A percentile compares a stretch with the other conserved stretches of the same genome.
Evolutionary conservation across 2,113 vertebrate species (phyloP).

Genomic region (Brachypodius melanocephalos): DNA sequence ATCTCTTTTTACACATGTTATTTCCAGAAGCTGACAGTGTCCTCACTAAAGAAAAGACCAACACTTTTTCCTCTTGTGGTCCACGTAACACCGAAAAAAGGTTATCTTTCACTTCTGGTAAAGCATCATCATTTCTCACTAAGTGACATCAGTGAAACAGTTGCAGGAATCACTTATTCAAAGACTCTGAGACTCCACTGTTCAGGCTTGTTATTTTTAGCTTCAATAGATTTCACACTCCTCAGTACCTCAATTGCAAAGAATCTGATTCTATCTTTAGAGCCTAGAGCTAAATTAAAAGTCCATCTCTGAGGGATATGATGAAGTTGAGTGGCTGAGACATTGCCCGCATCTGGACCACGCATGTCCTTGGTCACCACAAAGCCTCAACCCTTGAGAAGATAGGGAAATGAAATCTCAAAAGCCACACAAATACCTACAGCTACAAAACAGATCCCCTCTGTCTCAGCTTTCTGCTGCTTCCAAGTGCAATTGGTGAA

Average conservation of each 20-base stretch:
- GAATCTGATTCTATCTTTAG: not conserved
- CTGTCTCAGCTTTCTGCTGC: not conserved
- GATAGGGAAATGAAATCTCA: not conserved
- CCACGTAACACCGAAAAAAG: not conserved
- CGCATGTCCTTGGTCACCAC: fast-evolving
- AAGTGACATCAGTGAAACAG: not conserved
- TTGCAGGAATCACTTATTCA: not conserved
- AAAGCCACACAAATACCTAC: not conserved
- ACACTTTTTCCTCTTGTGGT: not conserved
- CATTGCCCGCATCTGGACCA: not conserved
- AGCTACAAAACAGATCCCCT: not conserved
- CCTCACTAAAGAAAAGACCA: not conserved
- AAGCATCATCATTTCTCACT: not conserved
- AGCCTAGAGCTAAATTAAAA: not conserved
- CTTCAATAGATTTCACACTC: not conserved
- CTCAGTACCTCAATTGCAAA: not conserved
- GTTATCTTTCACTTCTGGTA: not conserved
- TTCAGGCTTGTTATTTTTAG: not conserved
- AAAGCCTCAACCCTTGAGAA: not conserved
- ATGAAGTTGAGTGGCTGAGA: not conserved
- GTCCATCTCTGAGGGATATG: not conserved
- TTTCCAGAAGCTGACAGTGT: not conserved
- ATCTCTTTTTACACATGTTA: not conserved
- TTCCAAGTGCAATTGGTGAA: not conserved
- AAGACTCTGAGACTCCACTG: not conserved